Evolutionary conservation across 2,113 vertebrate species (phyloP).

Genomic region (Clarias magur): DNA sequence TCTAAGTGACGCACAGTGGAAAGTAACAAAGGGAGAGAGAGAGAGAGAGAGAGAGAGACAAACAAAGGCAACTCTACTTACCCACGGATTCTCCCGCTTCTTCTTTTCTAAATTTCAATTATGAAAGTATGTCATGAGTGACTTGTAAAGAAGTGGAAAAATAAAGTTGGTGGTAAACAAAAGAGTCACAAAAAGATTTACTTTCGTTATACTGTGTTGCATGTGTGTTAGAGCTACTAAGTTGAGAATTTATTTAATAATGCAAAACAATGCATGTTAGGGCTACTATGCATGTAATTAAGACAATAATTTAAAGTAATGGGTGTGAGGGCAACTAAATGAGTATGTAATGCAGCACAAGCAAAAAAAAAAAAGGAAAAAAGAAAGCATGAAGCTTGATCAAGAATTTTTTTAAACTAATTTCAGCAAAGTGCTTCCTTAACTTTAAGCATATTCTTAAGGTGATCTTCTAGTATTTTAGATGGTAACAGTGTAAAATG

Average conservation of each 20-base stretch:
- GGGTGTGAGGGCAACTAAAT: not conserved
- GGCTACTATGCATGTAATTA: not conserved
- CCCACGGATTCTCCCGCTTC: constrained; percentile 68
- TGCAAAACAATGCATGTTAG: not conserved
- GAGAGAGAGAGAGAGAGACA: constrained; percentile 45
- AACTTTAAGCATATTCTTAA: not conserved
- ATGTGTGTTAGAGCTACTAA: not conserved
- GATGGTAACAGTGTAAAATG: not conserved
- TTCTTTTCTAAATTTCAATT: constrained; percentile 19
- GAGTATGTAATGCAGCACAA: not conserved
- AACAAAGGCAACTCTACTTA: constrained; percentile 39
- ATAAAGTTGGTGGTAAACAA: constrained; percentile 22
- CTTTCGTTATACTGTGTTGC: not conserved
- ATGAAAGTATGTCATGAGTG: constrained; percentile 44
- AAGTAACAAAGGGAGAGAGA: constrained; percentile 63
- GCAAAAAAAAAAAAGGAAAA: not conserved
- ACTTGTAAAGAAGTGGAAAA: constrained; percentile 42
- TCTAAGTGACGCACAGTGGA: constrained; percentile 64
- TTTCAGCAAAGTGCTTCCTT: not conserved
- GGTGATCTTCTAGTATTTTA: not conserved
- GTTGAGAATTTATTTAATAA: not conserved
- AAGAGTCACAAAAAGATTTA: not conserved
- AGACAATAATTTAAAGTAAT: not conserved
- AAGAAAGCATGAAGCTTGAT: not conserved
- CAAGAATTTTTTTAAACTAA: not conserved